A percentile compares a stretch with the other conserved stretches of the same genome.
Conservation (phyloP, 2,888 invertebrate genomes). For the Andrena fulva region DNA sequence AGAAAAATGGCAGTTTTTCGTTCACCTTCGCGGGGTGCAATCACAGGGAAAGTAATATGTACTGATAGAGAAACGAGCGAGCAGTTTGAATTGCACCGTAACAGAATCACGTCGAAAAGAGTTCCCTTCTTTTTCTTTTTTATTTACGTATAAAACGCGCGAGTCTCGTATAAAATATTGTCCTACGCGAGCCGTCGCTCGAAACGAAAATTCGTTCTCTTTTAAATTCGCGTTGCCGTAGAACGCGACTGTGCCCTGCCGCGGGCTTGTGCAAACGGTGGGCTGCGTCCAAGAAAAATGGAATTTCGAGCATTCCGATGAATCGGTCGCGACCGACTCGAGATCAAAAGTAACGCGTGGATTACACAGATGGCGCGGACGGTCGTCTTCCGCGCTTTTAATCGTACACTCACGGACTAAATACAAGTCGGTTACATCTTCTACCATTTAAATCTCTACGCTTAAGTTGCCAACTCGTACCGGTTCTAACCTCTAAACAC, state of each 20-base stretch:
- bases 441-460: constrained; percentile 75
- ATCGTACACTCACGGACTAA: constrained; percentile 76
- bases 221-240: constrained; percentile 24
- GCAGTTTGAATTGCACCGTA: constrained; percentile 26
- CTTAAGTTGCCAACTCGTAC: constrained; percentile 68
- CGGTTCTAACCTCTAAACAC: constrained; percentile 66
- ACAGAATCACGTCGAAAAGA: constrained; percentile 39
- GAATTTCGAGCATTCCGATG: constrained; percentile 56
- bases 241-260: constrained; percentile 42
- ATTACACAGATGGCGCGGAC: constrained; percentile 26
- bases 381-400: constrained; percentile 63
- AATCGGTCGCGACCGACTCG: constrained; percentile 63
- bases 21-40: constrained; percentile 24
- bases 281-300: constrained; percentile 33
- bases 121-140: neutral
- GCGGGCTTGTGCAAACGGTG: constrained; percentile 50
- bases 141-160: constrained; percentile 47
- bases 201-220: constrained; percentile 39
- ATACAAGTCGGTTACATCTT: constrained; percentile 75
- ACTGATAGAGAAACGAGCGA: constrained; percentile 48
- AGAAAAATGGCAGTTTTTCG: constrained; percentile 22
- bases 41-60: constrained; percentile 69
- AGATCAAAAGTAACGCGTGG: constrained; percentile 66
- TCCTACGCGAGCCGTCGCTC: constrained; percentile 48
- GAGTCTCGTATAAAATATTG: constrained; percentile 59